Evolutionary conservation across 2,888 invertebrate species (phyloP).

Genomic region (Lepidonotus clava): DNA sequence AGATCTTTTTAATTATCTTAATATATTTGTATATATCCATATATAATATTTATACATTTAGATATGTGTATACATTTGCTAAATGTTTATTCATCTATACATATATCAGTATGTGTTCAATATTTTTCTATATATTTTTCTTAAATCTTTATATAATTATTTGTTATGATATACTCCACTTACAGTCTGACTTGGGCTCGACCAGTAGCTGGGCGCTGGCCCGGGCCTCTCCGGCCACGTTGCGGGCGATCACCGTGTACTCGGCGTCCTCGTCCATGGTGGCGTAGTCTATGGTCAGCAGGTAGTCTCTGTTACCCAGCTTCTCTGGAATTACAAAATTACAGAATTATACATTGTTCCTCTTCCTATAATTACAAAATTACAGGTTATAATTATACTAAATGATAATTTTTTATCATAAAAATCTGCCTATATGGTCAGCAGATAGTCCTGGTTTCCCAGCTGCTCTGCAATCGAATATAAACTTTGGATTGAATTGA

Average conservation of each 20-base stretch:
- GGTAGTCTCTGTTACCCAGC: slow-evolving; percentile 78
- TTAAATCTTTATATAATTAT: too few relatives aligned
- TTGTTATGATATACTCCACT: too few relatives aligned
- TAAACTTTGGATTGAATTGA: too few relatives aligned
- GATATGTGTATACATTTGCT: too few relatives aligned
- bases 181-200: slow-evolving; percentile 66
- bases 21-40: too few relatives aligned
- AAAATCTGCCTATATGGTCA: neutral
- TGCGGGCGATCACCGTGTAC: slow-evolving; percentile 75
- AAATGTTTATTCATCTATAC: too few relatives aligned
- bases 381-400: neutral
- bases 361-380: neutral
- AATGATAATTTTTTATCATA: neutral
- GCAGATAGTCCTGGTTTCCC: too few relatives aligned
- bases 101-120: too few relatives aligned
- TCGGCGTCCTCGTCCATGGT: slow-evolving; percentile 79
- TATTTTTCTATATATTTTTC: too few relatives aligned
- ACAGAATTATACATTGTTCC: neutral
- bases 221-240: slow-evolving; percentile 74
- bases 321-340: slow-evolving; percentile 72
- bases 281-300: slow-evolving; percentile 73
- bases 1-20: too few relatives aligned
- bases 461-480: too few relatives aligned
- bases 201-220: slow-evolving; percentile 76
- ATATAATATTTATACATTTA: too few relatives aligned